Base-by-base conservation (phyloP, 2,113 vertebrate genomes). In the Beaufortia kweichowensis region DNA sequence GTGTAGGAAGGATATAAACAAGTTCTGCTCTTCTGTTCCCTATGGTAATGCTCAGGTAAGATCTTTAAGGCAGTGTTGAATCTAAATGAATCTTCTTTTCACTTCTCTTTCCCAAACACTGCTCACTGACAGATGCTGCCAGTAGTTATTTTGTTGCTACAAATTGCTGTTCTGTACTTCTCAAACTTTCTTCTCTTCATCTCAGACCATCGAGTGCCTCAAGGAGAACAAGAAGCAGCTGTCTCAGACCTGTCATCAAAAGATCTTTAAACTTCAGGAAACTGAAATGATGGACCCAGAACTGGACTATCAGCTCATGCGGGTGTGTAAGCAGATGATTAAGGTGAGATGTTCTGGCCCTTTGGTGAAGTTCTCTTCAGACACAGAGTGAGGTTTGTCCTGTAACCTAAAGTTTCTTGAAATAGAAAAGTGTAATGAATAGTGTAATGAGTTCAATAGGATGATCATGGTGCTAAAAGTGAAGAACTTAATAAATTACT, bases 311-410 rank as follows among this genome's bases (percentile, higher is more conserved):
- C 95, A 94, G 0, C 93, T 95, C 19, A 96, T 96, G 94, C 89
- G 94, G 61, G 94, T 96, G 69, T 96, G 94, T 84, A 96, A 96
- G 74, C 94, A 96, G 80, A 96, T 96, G 94, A 95, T 96, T 72
- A 96, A 96, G 93, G 94, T 96, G 29, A 76, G 66, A 0, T 1
- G 6, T 15, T 29, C 29, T 2, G 28, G 23, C 50, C 10, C 4
- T 39, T 39, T 39, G 35, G 19, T 53, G 17, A 21, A 53, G 15
- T n/a, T 53, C 19, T 7, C n/a, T 57, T 59, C 3, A 23, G 7
- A 19, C 53, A 17, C 8, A 24, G 4, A 23, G 4, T 57, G 50
- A 23, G 10, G 29, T 71, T 59, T 43, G 14, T 41, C 56, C 21
- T 23, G n/a, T n/a, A n/a, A n/a, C 10, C 4, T 59, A 14, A 11